phyloP scores from a whole-genome alignment of 2,113 vertebrate species.

The Halcyon senegalensis region DNA sequence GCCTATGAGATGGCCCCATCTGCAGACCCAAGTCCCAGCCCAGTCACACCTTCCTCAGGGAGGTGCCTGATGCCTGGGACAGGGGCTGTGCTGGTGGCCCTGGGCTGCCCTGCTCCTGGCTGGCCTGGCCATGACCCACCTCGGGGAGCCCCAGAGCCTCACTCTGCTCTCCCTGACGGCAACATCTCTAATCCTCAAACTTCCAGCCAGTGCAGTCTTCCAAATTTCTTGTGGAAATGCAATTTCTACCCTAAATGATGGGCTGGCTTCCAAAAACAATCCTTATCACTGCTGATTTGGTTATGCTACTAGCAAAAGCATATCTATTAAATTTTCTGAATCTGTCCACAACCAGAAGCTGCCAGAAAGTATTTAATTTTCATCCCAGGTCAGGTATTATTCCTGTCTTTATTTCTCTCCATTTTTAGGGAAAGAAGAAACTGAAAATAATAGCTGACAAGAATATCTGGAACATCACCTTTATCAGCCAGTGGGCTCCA shows the following conservation, averaged over 20 bases:
- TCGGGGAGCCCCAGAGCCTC: too few species aligned
- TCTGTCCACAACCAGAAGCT: not conserved
- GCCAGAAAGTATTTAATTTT: not conserved
- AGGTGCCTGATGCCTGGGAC: accelerated
- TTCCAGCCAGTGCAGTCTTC: not conserved
- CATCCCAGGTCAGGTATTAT: not conserved
- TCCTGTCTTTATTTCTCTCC: not conserved
- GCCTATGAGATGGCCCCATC: accelerated
- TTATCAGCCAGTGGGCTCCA: not conserved
- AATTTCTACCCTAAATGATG: not conserved
- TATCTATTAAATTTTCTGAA: not conserved
- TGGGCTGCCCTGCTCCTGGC: not conserved
- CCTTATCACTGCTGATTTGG: not conserved
- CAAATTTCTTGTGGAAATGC: not conserved
- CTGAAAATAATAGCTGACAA: not conserved
- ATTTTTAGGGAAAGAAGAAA: not conserved
- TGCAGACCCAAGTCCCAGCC: accelerated
- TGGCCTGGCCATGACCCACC: too few species aligned
- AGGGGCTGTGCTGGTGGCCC: not conserved
- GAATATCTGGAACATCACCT: not conserved
- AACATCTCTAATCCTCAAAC: accelerated
- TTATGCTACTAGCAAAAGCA: not conserved
- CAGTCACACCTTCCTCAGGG: accelerated
- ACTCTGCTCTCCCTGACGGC: not conserved
- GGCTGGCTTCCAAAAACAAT: not conserved